Conservation (phyloP, 2,797 vertebrate genomes). For the Pelobates cultripes region DNA sequence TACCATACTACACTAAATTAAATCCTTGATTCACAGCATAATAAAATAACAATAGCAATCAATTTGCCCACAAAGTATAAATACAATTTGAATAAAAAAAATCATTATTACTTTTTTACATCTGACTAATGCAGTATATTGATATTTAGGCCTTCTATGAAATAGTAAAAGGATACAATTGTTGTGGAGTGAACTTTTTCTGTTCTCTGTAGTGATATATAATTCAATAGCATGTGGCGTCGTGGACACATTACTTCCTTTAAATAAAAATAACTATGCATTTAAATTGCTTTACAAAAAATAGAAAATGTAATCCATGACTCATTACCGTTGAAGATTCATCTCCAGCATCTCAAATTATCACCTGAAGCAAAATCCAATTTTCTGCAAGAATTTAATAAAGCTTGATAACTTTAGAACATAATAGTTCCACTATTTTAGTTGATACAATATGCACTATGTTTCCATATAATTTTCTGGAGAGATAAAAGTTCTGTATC, state of each 20-base stretch:
- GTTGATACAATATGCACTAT: constrained; percentile 48
- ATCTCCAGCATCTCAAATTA: constrained; percentile 44
- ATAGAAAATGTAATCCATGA: constrained; percentile 42
- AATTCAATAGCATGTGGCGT: background rate
- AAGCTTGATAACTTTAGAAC: constrained; percentile 52
- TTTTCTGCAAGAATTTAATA: constrained; percentile 53
- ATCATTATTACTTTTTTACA: too few relatives aligned
- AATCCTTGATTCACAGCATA: too few relatives aligned
- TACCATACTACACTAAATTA: too few relatives aligned
- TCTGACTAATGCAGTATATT: too few relatives aligned
- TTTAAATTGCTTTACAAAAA: constrained; percentile 42
- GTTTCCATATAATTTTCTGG: constrained; percentile 48
- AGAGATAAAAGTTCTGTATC: constrained; percentile 50
- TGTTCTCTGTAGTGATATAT: too few relatives aligned
- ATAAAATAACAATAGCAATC: too few relatives aligned
- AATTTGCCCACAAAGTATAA: too few relatives aligned
- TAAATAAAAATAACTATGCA: constrained; percentile 50
- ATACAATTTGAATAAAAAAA: too few relatives aligned
- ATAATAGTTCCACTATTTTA: constrained; percentile 41
- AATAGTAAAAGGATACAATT: too few relatives aligned
- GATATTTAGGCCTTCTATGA: too few relatives aligned
- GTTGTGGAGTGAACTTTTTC: too few relatives aligned
- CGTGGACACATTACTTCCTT: constrained; percentile 26
- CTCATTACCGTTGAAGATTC: constrained; percentile 47
- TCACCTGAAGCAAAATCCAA: constrained; percentile 52